Evolutionary conservation across 2,113 vertebrate genomes (phyloP).

Genomic region (Puntigrus tetrazona): DNA sequence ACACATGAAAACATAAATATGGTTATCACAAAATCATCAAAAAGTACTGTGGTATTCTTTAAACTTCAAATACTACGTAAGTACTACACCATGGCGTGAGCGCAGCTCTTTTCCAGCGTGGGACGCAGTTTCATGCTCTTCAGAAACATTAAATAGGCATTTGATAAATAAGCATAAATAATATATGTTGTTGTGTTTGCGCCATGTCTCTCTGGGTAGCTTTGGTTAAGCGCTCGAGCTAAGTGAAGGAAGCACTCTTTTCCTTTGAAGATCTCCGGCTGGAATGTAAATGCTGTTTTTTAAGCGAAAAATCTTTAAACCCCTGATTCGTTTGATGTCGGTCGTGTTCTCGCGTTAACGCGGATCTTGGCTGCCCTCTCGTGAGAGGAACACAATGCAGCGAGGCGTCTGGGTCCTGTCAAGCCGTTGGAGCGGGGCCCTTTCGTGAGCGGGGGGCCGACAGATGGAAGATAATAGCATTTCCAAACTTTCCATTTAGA

Average conservation of each 20-base stretch:
- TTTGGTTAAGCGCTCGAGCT: background rate
- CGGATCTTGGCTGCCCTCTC: constrained; percentile 47
- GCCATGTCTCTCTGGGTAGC: background rate
- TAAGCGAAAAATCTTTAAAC: background rate
- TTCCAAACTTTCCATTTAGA: constrained; percentile 66
- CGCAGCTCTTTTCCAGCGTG: background rate
- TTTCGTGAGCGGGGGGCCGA: constrained; percentile 33
- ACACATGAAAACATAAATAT: no score
- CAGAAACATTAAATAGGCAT: background rate
- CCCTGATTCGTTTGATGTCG: background rate
- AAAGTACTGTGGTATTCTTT: background rate
- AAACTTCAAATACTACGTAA: background rate
- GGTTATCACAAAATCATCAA: background rate
- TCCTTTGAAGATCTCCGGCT: background rate
- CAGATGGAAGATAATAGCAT: constrained; percentile 68
- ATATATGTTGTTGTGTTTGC: background rate
- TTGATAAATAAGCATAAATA: constrained; percentile 8
- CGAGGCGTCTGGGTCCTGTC: constrained; percentile 12
- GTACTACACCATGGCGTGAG: background rate
- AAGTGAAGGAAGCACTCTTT: background rate
- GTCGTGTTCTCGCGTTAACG: background rate
- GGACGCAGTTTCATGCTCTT: background rate
- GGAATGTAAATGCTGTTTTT: background rate
- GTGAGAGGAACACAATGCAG: background rate
- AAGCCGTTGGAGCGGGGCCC: constrained; percentile 15